Conservation (phyloP, 30 jellyfish, hydroid and myxozoan genomes). For the Turritopsis rubra region DNA sequence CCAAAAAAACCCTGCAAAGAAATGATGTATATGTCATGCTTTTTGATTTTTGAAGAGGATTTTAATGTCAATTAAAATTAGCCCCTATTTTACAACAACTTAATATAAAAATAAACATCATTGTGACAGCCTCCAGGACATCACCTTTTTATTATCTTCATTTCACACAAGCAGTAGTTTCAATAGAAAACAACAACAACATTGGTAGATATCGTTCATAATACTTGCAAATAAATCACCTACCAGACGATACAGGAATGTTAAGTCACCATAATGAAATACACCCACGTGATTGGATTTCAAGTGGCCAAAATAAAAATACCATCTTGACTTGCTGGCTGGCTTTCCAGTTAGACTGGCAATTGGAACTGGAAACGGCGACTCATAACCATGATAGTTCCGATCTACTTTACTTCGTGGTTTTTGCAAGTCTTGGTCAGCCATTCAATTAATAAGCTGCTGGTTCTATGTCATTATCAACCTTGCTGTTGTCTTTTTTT, state of each 20-base stretch:
- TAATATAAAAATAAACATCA: too few species aligned
- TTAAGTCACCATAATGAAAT: conserved; percentile 48
- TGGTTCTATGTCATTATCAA: neutral
- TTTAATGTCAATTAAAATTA: too few species aligned
- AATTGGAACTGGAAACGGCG: conserved; percentile 74
- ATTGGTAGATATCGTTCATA: too few species aligned
- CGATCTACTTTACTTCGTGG: conserved; percentile 27
- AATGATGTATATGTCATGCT: neutral
- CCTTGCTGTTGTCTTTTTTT: neutral
- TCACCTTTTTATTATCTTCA: too few species aligned
- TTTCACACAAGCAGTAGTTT: too few species aligned
- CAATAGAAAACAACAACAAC: too few species aligned
- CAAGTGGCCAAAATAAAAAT: conserved; percentile 45
- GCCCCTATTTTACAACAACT: neutral
- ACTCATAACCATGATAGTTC: conserved; percentile 1
- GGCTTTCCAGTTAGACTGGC: conserved; percentile 43
- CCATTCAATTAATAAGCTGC: conserved; percentile 3
- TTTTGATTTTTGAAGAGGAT: neutral
- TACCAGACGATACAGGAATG: conserved; percentile 61
- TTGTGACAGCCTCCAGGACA: too few species aligned
- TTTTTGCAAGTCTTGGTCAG: conserved; percentile 25
- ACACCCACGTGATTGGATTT: conserved; percentile 50
- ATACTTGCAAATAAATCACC: too few species aligned
- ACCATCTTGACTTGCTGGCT: conserved; percentile 53
- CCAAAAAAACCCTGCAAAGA: conserved; percentile 74